Percentiles rank a stretch among this genome's conserved stretches.
Evolutionary conservation across 2,113 vertebrate species (phyloP).

Genomic region (Trichomycterus rosablanca): DNA sequence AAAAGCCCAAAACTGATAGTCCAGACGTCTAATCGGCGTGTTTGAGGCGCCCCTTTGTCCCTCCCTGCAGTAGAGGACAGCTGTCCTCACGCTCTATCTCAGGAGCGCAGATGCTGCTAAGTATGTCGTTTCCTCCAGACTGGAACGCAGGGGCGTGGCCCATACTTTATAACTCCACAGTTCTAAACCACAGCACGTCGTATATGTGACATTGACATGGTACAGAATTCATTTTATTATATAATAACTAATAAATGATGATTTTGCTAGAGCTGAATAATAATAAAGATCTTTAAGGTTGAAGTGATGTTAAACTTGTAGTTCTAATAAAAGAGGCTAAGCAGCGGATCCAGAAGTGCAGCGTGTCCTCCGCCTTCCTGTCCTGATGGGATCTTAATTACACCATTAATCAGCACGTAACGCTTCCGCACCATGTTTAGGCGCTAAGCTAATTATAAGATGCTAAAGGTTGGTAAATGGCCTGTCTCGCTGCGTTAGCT

Average conservation of each 20-base stretch:
- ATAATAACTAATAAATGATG: not conserved
- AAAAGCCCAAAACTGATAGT: not conserved
- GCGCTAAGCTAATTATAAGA: conserved; percentile 37
- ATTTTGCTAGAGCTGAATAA: not conserved
- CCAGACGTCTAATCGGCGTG: not conserved
- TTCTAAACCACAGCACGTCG: no score
- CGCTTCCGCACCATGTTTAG: conserved; percentile 35
- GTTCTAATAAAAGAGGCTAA: not conserved
- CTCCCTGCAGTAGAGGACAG: not conserved
- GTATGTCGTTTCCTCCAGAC: not conserved
- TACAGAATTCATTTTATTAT: not conserved
- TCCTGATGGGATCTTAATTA: conserved; percentile 12
- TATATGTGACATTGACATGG: no score
- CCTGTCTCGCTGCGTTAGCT: conserved; percentile 4
- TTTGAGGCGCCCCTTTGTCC: not conserved
- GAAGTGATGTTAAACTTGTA: not conserved
- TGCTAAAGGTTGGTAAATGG: conserved; percentile 23
- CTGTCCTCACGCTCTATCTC: not conserved
- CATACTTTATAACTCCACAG: not conserved
- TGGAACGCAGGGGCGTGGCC: not conserved
- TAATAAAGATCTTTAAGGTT: not conserved
- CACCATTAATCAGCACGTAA: conserved; percentile 32
- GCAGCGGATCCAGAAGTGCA: not conserved
- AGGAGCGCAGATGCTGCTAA: not conserved
- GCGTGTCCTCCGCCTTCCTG: not conserved